Evolutionary conservation across 2,797 vertebrate species (phyloP), one percentile per base, ranked within the genome.

Genomic region (Characodon lateralis): DNA sequence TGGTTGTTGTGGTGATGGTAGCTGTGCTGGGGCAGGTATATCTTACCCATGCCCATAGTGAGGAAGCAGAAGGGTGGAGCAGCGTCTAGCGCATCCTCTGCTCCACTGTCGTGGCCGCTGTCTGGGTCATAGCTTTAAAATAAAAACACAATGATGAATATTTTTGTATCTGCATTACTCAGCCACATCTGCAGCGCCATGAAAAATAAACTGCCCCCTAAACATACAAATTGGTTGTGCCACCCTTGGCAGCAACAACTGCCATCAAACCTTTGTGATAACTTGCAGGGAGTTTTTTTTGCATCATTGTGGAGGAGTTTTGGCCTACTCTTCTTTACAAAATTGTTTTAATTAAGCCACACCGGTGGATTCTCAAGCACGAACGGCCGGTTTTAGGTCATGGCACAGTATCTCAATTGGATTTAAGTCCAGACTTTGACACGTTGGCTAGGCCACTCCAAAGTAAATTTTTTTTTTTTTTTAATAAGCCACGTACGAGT

Each of bases 21-120:
- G 87, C 58, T 91, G 81, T 93, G 91, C 58, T 96, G 95, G 0
- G 97, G 96, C 79, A 99, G 94, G 86, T 97, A 95, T 88, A 99
- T 97, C 89, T 99, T 99, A 61, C 98, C 98, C 98, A 99, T 99
- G 77, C 98, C 98, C 24, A 99, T 97, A 72, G 98, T 99, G 80
- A 99, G 96, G 95, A 99, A 99, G 80, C 97, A 97, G n/a, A 98
- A 99, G 2, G 98, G 96, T 0, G 98, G 98, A 0, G 94, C 95
- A 0, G 95, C 95, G 76, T 99, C 98, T 84, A 97, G 87, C 0
- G 96, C 92, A 2, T 99, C 98, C 85, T 99, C 98, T 0, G 97
- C 98, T 0, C 97, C 98, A 0, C 98, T 99, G 95, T 99, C 98
- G 0, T 99, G 98, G 2, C 98, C 98, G 0, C 98, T 99, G 95